Percentiles rank a stretch among this genome's conserved stretches.
Evolutionary conservation across 2,888 invertebrate species (phyloP).

Genomic region (Craniophora ligustri): DNA sequence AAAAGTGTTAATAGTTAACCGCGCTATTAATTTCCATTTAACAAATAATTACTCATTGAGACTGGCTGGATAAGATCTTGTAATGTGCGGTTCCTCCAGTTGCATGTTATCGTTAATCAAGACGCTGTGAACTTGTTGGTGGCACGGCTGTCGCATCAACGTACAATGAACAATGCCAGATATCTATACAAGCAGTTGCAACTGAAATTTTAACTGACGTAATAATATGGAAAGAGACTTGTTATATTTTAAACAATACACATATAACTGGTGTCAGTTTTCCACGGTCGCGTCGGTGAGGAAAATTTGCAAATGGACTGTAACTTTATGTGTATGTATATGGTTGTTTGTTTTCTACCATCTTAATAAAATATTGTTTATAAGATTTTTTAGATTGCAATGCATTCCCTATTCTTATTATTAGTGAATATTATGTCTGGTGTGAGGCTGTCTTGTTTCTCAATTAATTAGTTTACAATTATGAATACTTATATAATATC

Average conservation of each 20-base stretch:
- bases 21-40: constrained; percentile 42
- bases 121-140: constrained; percentile 60
- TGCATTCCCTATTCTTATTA: too few relatives aligned
- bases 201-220: constrained; percentile 30
- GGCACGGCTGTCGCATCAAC: constrained; percentile 32
- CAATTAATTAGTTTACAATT: too few relatives aligned
- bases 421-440: too few relatives aligned
- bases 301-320: not conserved
- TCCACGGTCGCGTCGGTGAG: not conserved
- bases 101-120: constrained; percentile 44
- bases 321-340: too few relatives aligned
- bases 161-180: constrained; percentile 55
- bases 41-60: constrained; percentile 39
- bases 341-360: too few relatives aligned
- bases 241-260: not conserved
- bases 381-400: too few relatives aligned
- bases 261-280: not conserved
- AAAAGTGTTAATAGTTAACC: constrained; percentile 32
- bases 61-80: constrained; percentile 34
- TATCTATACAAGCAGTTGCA: constrained; percentile 30
- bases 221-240: too few relatives aligned
- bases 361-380: too few relatives aligned
- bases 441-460: too few relatives aligned
- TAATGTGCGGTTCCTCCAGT: constrained; percentile 35
- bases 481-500: too few relatives aligned